Evolutionary conservation across 2,113 vertebrate species (phyloP).

Genomic region (Trematocara nigrifrons): DNA sequence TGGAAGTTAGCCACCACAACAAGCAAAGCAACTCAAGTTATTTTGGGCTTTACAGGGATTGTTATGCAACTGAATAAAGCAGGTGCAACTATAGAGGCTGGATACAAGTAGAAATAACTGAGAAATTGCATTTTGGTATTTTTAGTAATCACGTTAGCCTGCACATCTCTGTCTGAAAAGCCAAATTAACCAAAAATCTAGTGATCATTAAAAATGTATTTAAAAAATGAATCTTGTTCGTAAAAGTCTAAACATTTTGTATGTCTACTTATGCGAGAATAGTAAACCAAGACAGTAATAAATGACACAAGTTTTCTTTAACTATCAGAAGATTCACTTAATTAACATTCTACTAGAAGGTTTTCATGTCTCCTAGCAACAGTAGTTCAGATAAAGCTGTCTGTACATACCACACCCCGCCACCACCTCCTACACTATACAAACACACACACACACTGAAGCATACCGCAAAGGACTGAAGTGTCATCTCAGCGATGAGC

Average conservation of each 20-base stretch:
- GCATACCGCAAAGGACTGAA: neutral
- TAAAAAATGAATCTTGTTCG: neutral
- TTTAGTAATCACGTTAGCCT: accelerated
- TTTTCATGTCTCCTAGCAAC: neutral
- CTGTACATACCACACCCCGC: neutral
- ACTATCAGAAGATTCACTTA: neutral
- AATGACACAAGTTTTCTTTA: neutral
- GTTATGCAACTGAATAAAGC: neutral
- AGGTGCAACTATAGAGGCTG: neutral
- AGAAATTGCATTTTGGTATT: neutral
- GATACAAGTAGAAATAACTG: neutral
- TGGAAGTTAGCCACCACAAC: neutral
- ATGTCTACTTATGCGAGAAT: accelerated
- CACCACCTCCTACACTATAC: neutral
- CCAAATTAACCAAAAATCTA: neutral
- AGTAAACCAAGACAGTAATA: neutral
- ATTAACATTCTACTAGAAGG: neutral
- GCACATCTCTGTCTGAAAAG: neutral
- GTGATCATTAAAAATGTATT: neutral
- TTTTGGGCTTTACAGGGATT: neutral
- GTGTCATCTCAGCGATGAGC: neutral
- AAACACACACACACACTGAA: neutral
- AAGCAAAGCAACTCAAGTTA: neutral
- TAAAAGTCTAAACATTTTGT: neutral
- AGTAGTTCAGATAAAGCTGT: neutral